Evolutionary conservation across 2,797 vertebrate genomes (phyloP).

Genomic region (Chiroxiphia lanceolata): DNA sequence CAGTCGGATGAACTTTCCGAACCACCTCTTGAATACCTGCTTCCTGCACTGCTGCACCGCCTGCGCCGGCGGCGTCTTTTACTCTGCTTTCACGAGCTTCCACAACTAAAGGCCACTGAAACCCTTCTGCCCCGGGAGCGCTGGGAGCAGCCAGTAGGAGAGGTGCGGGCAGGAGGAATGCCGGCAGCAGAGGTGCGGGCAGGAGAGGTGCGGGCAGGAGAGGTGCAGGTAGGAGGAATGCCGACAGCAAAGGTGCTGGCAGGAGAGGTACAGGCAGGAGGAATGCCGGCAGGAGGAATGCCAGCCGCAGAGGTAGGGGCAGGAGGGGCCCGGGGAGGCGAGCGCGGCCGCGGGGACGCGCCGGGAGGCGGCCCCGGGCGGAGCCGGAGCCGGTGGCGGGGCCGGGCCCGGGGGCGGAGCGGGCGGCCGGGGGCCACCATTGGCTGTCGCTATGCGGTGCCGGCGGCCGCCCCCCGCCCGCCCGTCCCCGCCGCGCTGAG

Average conservation of each 20-base stretch:
- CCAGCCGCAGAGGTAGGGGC: neutral
- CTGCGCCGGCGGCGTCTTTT: rapidly evolving
- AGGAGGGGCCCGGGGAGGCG: neutral
- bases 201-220: neutral
- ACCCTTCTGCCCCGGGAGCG: rapidly evolving
- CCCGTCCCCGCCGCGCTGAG: neutral
- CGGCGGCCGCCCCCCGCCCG: neutral
- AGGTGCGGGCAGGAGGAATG: neutral
- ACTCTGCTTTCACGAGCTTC: rapidly evolving
- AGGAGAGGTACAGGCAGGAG: too few relatives aligned
- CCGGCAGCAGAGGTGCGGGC: too few relatives aligned
- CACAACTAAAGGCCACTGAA: rapidly evolving
- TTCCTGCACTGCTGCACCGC: neutral
- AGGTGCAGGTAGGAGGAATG: too few relatives aligned
- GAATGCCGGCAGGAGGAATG: too few relatives aligned
- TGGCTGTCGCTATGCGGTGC: conserved; percentile 70
- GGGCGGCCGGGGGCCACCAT: conserved; percentile 5
- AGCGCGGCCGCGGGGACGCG: neutral
- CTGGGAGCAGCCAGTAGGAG: neutral
- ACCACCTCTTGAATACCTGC: neutral
- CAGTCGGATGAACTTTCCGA: neutral
- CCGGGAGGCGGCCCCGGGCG: neutral
- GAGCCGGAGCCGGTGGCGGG: neutral
- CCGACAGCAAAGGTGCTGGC: too few relatives aligned
- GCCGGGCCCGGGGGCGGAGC: neutral